These are phyloP conservation scores for Bufo bufo DNA, from an alignment of 2,113 vertebrate genomes.

Conservation along the genomic window DNA sequence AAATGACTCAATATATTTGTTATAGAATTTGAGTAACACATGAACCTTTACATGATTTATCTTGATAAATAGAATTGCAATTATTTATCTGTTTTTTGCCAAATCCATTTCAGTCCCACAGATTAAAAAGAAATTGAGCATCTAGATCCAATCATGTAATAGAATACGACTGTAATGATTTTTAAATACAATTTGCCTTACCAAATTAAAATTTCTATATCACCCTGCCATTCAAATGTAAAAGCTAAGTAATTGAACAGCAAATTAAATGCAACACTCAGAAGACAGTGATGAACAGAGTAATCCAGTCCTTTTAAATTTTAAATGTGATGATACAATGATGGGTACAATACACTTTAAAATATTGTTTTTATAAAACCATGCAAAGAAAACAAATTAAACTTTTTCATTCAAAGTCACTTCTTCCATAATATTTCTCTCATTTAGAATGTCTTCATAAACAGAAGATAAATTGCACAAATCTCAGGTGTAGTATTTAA, in stretches of 20 bases:
- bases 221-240: slow-evolving; percentile 26
- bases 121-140: neutral
- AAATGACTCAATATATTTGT: too few species aligned
- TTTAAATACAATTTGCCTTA: slow-evolving; percentile 30
- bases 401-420: neutral
- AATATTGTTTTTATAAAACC: neutral
- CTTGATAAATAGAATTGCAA: neutral
- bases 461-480: too few species aligned
- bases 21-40: too few species aligned
- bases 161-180: slow-evolving; percentile 36
- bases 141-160: neutral
- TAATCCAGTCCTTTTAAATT: neutral
- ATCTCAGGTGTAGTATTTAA: too few species aligned
- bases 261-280: slow-evolving; percentile 14
- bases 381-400: neutral
- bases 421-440: neutral
- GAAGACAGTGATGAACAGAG: neutral
- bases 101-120: neutral
- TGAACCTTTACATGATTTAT: neutral
- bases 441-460: too few species aligned
- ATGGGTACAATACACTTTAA: neutral
- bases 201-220: slow-evolving; percentile 35
- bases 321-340: neutral
- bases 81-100: neutral
- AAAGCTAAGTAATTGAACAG: slow-evolving; percentile 29